phyloP scores from a whole-genome alignment of 2,797 vertebrate genomes.

The Passerculus sandwichensis region DNA sequence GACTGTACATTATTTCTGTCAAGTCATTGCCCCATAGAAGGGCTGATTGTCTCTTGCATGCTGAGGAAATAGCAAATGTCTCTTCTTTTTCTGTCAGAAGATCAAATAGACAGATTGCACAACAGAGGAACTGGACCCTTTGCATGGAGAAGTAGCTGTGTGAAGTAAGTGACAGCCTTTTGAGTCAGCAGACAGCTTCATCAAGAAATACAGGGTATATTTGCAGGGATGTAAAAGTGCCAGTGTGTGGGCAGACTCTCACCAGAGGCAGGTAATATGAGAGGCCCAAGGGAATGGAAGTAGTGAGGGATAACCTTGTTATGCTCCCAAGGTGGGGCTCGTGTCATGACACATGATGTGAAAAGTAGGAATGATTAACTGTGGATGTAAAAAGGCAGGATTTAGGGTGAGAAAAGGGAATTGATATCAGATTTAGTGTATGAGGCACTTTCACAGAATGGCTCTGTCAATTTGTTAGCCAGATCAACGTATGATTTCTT shows the following conservation, averaged over 20 bases:
- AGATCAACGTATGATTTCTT: not conserved
- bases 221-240: not conserved
- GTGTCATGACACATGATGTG: fast-evolving
- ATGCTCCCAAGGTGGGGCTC: not conserved
- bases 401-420: not conserved
- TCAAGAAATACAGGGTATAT: not conserved
- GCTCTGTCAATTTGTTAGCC: constrained; percentile 14
- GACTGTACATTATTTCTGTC: not conserved
- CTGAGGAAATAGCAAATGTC: not conserved
- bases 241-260: not conserved
- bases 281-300: not conserved
- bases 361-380: not conserved
- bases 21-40: not conserved
- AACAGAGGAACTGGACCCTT: constrained; percentile 42
- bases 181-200: not conserved
- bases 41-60: not conserved
- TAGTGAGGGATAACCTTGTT: not conserved
- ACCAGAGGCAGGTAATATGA: not conserved
- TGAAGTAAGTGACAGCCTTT: not conserved
- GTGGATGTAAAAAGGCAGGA: not conserved
- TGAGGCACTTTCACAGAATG: not conserved
- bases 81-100: not conserved
- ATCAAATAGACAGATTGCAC: constrained; percentile 27
- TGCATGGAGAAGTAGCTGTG: not conserved
- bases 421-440: constrained; percentile 7